Conservation (phyloP, 2,888 invertebrate species). For the Xestia rhomboidea region DNA sequence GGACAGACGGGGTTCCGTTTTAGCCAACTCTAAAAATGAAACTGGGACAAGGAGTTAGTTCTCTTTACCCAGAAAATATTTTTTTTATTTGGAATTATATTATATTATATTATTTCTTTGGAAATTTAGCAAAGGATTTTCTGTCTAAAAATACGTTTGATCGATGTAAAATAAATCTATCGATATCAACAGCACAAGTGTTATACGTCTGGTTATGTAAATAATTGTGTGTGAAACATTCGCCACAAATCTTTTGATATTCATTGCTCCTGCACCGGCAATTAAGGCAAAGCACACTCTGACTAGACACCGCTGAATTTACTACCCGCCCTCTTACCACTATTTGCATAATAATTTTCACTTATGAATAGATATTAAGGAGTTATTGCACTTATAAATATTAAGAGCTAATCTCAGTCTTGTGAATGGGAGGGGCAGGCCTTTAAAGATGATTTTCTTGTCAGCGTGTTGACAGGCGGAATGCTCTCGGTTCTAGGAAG, state of each 20-base stretch:
- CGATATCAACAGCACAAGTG: constrained; percentile 21
- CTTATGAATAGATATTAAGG: constrained; percentile 90
- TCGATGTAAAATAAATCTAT: constrained; percentile 6
- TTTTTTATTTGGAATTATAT: too few relatives aligned
- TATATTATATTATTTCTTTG: too few relatives aligned
- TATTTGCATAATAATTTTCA: constrained; percentile 91
- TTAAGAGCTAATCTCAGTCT: constrained; percentile 81
- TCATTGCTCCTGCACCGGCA: constrained; percentile 72
- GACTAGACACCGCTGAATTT: constrained; percentile 79
- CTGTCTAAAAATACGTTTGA: neutral
- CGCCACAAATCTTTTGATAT: constrained; percentile 62
- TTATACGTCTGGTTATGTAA: constrained; percentile 47
- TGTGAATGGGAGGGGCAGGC: constrained; percentile 79
- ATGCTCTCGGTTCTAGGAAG: constrained; percentile 81
- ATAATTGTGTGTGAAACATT: constrained; percentile 52
- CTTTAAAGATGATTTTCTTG: constrained; percentile 82
- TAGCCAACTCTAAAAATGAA: neutral
- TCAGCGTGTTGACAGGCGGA: constrained; percentile 81
- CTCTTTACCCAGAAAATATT: neutral
- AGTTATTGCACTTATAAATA: constrained; percentile 89
- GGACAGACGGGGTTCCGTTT: neutral
- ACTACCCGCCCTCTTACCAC: constrained; percentile 84
- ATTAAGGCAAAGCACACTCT: constrained; percentile 77
- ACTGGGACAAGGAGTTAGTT: neutral
- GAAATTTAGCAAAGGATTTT: neutral